Conservation (phyloP, 2,888 invertebrate species). For the Ochropleura leucogaster region DNA sequence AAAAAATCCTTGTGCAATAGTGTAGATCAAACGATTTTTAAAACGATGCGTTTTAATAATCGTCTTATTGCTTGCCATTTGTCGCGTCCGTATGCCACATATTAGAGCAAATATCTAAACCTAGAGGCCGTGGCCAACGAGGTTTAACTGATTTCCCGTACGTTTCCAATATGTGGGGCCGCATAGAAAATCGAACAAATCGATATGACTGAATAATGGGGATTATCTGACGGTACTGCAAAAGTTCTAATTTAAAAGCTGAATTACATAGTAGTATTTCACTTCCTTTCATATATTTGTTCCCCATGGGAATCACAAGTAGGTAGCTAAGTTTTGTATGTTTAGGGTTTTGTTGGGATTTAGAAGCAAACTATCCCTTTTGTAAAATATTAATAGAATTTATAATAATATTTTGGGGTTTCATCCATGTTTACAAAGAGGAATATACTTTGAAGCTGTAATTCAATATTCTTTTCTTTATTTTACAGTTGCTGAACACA, state of each 20-base stretch:
- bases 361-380: background rate
- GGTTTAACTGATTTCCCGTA: slow-evolving; percentile 89
- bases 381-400: background rate
- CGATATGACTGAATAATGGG: slow-evolving; percentile 73
- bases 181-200: slow-evolving; percentile 81
- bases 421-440: background rate
- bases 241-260: slow-evolving; percentile 65
- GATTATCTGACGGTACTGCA: slow-evolving; percentile 75
- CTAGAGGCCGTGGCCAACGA: slow-evolving; percentile 83
- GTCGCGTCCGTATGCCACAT: slow-evolving; percentile 68
- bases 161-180: slow-evolving; percentile 84
- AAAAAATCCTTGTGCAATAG: no score
- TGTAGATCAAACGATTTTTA: no score
- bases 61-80: slow-evolving; percentile 18
- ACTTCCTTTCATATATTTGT: background rate
- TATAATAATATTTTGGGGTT: background rate
- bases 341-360: slow-evolving; percentile 4
- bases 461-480: slow-evolving; percentile 46
- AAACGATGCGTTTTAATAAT: background rate
- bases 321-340: background rate
- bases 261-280: slow-evolving; percentile 11
- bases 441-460: no score
- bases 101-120: slow-evolving; percentile 81
- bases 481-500: slow-evolving; percentile 94
- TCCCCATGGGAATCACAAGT: background rate